A percentile compares a stretch with the other conserved stretches of the same genome.
phyloP scores from a whole-genome alignment of 2,797 vertebrate genomes.

The Oreochromis mossambicus region DNA sequence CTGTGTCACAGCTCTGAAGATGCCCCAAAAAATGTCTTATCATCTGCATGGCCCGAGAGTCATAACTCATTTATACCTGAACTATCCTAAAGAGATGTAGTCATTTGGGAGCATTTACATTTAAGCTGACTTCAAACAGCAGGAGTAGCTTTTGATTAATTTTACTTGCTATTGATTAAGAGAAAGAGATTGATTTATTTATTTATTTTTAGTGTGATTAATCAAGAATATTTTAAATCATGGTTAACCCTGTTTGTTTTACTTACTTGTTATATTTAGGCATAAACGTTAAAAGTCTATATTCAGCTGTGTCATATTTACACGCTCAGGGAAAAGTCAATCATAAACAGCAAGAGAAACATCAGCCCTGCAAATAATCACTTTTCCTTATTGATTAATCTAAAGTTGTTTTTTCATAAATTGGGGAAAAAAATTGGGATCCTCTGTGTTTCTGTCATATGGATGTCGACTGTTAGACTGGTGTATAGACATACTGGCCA shows the following conservation, averaged over 20 bases:
- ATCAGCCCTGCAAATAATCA: neutral
- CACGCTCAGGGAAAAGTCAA: neutral
- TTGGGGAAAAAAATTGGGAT: neutral
- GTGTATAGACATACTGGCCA: accelerated
- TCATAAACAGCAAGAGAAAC: neutral
- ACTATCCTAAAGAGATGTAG: neutral
- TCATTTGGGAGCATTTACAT: accelerated
- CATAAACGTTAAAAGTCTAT: accelerated
- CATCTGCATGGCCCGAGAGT: neutral
- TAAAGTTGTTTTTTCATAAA: neutral
- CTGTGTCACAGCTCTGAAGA: neutral
- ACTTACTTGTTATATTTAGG: neutral
- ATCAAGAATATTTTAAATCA: neutral
- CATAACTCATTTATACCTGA: neutral
- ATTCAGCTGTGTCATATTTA: neutral
- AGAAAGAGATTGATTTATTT: neutral
- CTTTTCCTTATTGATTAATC: neutral
- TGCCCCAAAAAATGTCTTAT: neutral
- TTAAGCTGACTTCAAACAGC: neutral
- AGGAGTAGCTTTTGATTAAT: neutral
- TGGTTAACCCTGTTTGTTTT: neutral
- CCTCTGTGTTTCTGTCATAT: neutral
- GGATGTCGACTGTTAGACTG: neutral
- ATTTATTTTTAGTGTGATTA: neutral
- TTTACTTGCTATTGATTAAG: neutral